phyloP scores from a whole-genome alignment of 2,797 vertebrate genomes.

The Pipistrellus pipistrellus region DNA sequence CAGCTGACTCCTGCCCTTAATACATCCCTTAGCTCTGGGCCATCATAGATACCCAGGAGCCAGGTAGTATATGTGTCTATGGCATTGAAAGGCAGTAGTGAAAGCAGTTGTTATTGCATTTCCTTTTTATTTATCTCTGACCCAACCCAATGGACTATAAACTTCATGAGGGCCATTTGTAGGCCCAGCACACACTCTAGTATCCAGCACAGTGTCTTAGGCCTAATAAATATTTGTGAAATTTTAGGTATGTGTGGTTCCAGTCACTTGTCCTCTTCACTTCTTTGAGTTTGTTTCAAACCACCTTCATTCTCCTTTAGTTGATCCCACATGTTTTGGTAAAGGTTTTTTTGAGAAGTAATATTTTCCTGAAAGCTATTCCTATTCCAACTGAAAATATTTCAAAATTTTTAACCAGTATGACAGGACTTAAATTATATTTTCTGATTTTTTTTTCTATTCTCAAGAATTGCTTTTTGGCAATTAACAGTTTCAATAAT shows the following conservation, averaged over 20 bases:
- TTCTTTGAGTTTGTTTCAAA: slow-evolving; percentile 27
- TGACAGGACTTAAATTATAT: slow-evolving; percentile 4
- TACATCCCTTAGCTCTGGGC: not conserved
- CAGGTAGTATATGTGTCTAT: not conserved
- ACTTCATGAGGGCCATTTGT: not conserved
- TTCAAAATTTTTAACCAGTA: not conserved
- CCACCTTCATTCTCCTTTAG: slow-evolving; percentile 41
- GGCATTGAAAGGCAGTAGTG: not conserved
- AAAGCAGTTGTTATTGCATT: slow-evolving; percentile 20
- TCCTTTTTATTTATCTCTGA: slow-evolving; percentile 51
- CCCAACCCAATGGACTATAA: not conserved
- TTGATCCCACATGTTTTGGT: slow-evolving; percentile 14
- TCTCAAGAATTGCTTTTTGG: slow-evolving; percentile 34
- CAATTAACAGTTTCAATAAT: slow-evolving; percentile 31
- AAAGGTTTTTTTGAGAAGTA: slow-evolving; percentile 38
- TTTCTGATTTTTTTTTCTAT: slow-evolving; percentile 33
- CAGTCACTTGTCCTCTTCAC: not conserved
- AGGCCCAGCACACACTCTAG: not conserved
- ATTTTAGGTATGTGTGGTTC: not conserved
- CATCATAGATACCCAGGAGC: not conserved
- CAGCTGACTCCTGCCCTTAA: not conserved
- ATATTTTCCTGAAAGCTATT: slow-evolving; percentile 37
- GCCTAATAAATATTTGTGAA: not conserved
- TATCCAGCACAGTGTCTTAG: not conserved
- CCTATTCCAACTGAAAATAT: slow-evolving; percentile 44